Base-by-base conservation (phyloP, 2,888 invertebrate genomes). In the Prostheceraeus crozeri region DNA sequence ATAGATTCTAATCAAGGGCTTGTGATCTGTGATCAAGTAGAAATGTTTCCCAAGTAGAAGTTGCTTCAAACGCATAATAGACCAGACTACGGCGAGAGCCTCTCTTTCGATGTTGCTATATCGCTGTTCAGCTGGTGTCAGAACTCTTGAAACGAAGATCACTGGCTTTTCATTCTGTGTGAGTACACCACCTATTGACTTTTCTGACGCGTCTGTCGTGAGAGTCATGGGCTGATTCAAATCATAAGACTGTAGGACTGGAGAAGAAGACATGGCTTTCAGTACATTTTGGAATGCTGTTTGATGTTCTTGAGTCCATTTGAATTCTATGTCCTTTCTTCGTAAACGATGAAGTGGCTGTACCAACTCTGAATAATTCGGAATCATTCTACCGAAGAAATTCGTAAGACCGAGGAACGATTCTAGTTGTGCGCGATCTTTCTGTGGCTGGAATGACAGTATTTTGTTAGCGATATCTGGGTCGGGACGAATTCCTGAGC, bases 81-180 rank as follows among this genome's bases (percentile, higher is more conserved):
- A 19, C 56, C 56, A 56, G 16, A 56, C 55, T 23, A 56, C 45
- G 6, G 56, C 56, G 56, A 56, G 27, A 19, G 56, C 57, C 56
- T 56, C 56, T 4, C 56, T 52, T 57, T 56, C 56, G 27, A 56
- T 56, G 55, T 56, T 56, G 6, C 56, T 56, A 14, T 56, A 56
- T 23, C 23, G 19, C 3, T 55, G 16, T 57, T 56, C 56, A 2
- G 56, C 56, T 6, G 52, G 4, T n/a, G 56, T 59, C n/a, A 57
- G 6, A 33, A 4, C 33, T 35, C 57, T 59, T 23, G 27, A 58
- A 14, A 60, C n/a, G 57, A 21, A 57, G n/a, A 57, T 53, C 23
- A 57, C 58, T 58, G 59, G 57, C 27, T 57, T 56, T 3, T 25
- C 52, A 25, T 57, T 33, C 25, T 57, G 57, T 2, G 57, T 25